Base-by-base conservation (phyloP, 64 coral and sea anemone genomes). In the Porites australiensis region DNA sequence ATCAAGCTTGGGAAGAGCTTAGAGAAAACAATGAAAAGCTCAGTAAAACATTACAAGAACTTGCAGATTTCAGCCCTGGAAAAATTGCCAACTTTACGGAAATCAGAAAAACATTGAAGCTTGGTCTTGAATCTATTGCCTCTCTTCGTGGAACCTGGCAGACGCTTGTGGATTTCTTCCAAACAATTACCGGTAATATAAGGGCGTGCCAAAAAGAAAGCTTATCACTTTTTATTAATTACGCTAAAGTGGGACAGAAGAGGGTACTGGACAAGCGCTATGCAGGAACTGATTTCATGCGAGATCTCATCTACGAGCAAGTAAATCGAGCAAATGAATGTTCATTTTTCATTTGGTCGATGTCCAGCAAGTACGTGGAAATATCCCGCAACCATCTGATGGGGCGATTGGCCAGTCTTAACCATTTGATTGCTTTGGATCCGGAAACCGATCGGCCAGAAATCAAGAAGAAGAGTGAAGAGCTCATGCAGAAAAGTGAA, bases 271-370 rank as follows among this genome's bases (percentile, higher is more conserved):
- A 15, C 23, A 79, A 79, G 10, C 50, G 76, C 50, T 79, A 79
- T 58, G 52, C 76, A 57, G 8, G 20, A 13, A 50, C 18, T 3
- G 51, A 79, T 79, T 79, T 79, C 50, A 79, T 79, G 76, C 76
- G 76, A 21, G 76, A 79, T 19, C 51, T 79, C 15, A 79, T 79
- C 76, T 79, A 79, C 45, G 76, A 79, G 52, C 76, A 79, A 79
- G 76, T 79, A 19, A 79, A 52, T 10, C 76, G 58, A 79, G 76
- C 76, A 27, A 79, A 79, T 3, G 22, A 0, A 2, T 57, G 50
- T 15, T 79, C 76, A 8, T 79, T 57, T 59, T 49, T 79, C 4
- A 52, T 79, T 15, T 79, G 76, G 76, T 79, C 76, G 50, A 44
- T 79, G 22, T 59, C 76, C 5, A 58, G 58, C 76, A 79, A 16